Conservation (phyloP, 2,888 invertebrate genomes). For the Drosophila paramelanica region DNA sequence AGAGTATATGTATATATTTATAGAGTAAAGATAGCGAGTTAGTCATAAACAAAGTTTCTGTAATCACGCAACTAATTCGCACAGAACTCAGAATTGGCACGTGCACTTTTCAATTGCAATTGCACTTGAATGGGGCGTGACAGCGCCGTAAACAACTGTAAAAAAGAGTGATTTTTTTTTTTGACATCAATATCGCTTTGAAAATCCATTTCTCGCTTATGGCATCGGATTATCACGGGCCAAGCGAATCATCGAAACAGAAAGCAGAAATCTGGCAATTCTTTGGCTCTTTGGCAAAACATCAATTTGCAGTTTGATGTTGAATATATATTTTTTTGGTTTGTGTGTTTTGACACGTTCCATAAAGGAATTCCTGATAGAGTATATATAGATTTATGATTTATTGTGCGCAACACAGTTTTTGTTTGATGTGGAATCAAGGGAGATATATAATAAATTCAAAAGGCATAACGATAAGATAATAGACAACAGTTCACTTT, state of each 20-base stretch:
- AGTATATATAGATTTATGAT: slow-evolving; percentile 46
- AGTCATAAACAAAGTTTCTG: slow-evolving; percentile 42
- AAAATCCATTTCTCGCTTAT: not conserved
- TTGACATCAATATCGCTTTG: slow-evolving; percentile 1
- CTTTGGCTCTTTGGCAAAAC: slow-evolving; percentile 44
- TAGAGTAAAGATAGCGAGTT: slow-evolving; percentile 25
- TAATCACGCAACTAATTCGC: slow-evolving; percentile 50
- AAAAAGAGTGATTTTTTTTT: slow-evolving; percentile 5
- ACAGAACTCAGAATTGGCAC: slow-evolving; percentile 24
- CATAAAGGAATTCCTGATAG: slow-evolving; percentile 29
- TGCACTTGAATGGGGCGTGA: slow-evolving; percentile 66
- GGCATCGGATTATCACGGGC: slow-evolving; percentile 10
- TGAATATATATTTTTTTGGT: slow-evolving; percentile 15
- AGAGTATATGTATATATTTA: not conserved
- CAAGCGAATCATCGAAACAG: not conserved
- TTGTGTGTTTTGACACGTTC: slow-evolving; percentile 60
- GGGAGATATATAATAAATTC: slow-evolving; percentile 49
- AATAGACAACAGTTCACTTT: slow-evolving; percentile 9
- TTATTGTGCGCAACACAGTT: slow-evolving; percentile 48
- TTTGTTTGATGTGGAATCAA: slow-evolving; percentile 71
- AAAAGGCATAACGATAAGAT: slow-evolving; percentile 41
- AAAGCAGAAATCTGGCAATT: not conserved
- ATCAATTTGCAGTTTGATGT: slow-evolving; percentile 48
- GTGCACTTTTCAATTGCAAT: slow-evolving; percentile 16
- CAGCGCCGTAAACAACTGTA: slow-evolving; percentile 54